phyloP scores from a whole-genome alignment of 2,113 vertebrate species.

The Petroica traversi region DNA sequence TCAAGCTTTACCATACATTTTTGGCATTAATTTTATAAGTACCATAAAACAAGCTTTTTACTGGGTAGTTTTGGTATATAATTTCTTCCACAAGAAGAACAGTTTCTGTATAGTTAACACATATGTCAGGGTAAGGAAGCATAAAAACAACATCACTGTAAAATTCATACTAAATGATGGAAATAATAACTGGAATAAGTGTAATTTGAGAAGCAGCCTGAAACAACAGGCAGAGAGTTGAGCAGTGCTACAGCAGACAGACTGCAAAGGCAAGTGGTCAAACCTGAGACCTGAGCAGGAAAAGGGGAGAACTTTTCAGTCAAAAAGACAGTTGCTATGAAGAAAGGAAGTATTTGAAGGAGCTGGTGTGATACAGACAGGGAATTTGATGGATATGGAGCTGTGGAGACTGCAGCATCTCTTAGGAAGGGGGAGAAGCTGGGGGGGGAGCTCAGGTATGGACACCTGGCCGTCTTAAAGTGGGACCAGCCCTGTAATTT shows the following conservation, averaged over 20 bases:
- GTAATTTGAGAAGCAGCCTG: constrained; percentile 64
- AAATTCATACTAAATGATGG: constrained; percentile 73
- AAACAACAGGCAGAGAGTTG: constrained; percentile 35
- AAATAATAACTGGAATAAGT: constrained; percentile 68
- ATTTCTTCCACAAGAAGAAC: constrained; percentile 63
- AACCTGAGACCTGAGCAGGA: not conserved
- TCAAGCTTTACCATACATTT: constrained; percentile 45
- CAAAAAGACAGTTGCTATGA: not conserved
- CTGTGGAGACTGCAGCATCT: not conserved
- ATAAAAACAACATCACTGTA: constrained; percentile 71
- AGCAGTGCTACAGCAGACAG: constrained; percentile 9
- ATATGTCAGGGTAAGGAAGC: constrained; percentile 63
- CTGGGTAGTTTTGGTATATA: constrained; percentile 52
- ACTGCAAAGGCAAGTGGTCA: not conserved
- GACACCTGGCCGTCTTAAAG: constrained; percentile 4
- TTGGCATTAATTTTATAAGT: constrained; percentile 62
- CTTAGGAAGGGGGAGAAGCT: not conserved
- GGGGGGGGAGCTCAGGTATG: not conserved
- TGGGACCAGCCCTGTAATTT: constrained; percentile 55
- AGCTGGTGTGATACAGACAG: not conserved
- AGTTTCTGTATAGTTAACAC: constrained; percentile 53
- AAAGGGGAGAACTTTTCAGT: not conserved
- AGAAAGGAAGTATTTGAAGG: not conserved
- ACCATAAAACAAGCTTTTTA: constrained; percentile 46
- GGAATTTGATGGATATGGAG: not conserved